phyloP scores from a whole-genome alignment of 2,797 vertebrate genomes.

The Phoxinus dragarum region DNA sequence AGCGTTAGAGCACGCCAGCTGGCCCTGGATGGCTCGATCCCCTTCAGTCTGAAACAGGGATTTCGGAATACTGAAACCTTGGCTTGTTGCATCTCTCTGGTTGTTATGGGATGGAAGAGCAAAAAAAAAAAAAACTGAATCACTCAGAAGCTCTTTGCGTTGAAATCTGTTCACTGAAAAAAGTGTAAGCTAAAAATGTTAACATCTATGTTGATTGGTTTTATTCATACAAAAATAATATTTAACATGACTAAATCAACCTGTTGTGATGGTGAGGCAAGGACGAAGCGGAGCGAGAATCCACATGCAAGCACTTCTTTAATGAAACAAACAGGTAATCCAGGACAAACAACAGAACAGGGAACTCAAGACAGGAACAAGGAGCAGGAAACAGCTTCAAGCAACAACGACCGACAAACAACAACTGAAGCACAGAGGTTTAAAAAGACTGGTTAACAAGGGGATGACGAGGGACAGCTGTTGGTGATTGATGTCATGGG shows the following conservation, averaged over 20 bases:
- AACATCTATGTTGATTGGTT: background rate
- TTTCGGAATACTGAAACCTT: conserved; percentile 48
- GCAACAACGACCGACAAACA: too few species aligned
- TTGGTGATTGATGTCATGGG: too few species aligned
- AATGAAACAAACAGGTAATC: too few species aligned
- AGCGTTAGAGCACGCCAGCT: conserved; percentile 54
- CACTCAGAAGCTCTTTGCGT: background rate
- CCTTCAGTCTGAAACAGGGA: conserved; percentile 42
- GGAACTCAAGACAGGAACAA: too few species aligned
- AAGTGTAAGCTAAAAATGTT: background rate
- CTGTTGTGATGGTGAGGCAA: background rate
- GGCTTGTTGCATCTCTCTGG: conserved; percentile 32
- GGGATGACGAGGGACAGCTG: too few species aligned
- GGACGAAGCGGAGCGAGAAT: too few species aligned
- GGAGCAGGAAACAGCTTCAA: too few species aligned
- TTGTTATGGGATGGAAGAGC: conserved; percentile 4
- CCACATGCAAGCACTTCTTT: too few species aligned
- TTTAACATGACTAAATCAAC: background rate
- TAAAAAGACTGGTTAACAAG: too few species aligned
- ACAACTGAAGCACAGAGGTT: too few species aligned
- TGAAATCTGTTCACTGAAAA: background rate
- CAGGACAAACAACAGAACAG: too few species aligned
- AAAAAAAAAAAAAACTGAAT: background rate
- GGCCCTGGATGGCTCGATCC: conserved; percentile 46
- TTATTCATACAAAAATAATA: background rate